Conservation (phyloP, 2,113 vertebrate genomes). For the Vulpes ferrilata region DNA sequence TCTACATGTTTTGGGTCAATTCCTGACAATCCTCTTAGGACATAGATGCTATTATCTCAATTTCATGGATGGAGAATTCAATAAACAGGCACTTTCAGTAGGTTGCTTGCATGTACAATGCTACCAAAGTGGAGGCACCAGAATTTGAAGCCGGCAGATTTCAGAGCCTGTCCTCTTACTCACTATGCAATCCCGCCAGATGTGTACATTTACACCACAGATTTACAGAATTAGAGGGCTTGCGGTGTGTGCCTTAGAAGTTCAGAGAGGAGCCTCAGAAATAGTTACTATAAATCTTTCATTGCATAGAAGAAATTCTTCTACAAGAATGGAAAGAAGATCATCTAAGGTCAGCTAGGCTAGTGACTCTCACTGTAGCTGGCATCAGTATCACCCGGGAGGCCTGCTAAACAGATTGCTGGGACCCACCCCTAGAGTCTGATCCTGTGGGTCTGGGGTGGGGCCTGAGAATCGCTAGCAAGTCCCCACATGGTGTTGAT, state of each 20-base stretch:
- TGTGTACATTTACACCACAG: background rate
- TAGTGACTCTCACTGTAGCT: background rate
- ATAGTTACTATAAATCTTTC: background rate
- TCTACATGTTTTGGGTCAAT: background rate
- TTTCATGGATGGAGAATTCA: background rate
- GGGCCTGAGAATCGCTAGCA: background rate
- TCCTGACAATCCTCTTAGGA: background rate
- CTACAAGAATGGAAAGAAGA: background rate
- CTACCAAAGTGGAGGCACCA: background rate
- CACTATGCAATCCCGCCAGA: background rate
- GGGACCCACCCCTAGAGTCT: background rate
- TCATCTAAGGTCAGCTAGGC: background rate
- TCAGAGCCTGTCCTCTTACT: background rate
- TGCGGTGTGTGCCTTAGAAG: too few relatives aligned
- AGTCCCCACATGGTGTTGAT: background rate
- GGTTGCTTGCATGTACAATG: background rate
- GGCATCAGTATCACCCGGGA: background rate
- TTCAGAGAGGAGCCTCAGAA: background rate
- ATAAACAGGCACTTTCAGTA: rapidly evolving
- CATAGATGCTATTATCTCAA: rapidly evolving
- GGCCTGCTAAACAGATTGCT: background rate
- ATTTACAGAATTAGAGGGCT: background rate
- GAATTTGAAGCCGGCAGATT: background rate
- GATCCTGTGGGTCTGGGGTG: background rate
- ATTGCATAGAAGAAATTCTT: background rate